A percentile compares a stretch with the other conserved stretches of the same genome.
phyloP scores from a whole-genome alignment of 1,140 invertebrate genomes.

The Platyscapa corneri region DNA sequence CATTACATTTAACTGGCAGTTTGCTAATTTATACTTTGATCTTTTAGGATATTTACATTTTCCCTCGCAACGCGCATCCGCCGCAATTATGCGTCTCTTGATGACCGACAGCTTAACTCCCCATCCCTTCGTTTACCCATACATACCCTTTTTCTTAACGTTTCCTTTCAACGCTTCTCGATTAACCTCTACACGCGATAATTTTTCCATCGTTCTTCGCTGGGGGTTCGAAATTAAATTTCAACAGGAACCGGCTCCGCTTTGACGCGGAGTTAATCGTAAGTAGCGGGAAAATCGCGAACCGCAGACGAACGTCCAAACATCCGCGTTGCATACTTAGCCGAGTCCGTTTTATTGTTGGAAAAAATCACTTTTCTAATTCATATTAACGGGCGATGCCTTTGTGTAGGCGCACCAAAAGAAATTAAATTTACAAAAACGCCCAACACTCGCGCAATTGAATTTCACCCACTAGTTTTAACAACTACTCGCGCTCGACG shows the following conservation, averaged over 20 bases:
- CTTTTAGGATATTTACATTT: slow-evolving; percentile 43
- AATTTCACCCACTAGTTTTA: background rate
- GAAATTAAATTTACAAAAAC: background rate
- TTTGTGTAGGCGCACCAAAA: background rate
- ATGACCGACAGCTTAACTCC: slow-evolving; percentile 8
- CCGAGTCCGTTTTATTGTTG: too few species aligned
- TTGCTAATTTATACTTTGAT: slow-evolving; percentile 43
- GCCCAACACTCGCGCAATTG: background rate
- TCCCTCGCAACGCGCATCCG: slow-evolving; percentile 15
- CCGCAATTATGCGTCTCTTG: slow-evolving; percentile 31
- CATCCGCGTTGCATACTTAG: background rate
- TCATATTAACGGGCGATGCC: too few species aligned
- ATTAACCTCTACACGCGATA: slow-evolving; percentile 25
- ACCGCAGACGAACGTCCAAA: background rate
- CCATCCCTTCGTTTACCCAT: background rate
- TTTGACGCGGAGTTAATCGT: background rate
- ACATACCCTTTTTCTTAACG: background rate
- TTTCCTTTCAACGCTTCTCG: slow-evolving; percentile 11
- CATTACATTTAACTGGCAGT: slow-evolving; percentile 21
- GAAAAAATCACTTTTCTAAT: too few species aligned
- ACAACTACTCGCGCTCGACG: too few species aligned
- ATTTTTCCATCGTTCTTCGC: background rate
- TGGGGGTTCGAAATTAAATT: slow-evolving; percentile 17
- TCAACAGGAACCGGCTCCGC: background rate
- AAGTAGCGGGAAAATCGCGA: background rate